These are phyloP conservation scores for Trissoscelio sp. DNA, from an alignment of 2,888 invertebrate species.

Conservation along the genomic window DNA sequence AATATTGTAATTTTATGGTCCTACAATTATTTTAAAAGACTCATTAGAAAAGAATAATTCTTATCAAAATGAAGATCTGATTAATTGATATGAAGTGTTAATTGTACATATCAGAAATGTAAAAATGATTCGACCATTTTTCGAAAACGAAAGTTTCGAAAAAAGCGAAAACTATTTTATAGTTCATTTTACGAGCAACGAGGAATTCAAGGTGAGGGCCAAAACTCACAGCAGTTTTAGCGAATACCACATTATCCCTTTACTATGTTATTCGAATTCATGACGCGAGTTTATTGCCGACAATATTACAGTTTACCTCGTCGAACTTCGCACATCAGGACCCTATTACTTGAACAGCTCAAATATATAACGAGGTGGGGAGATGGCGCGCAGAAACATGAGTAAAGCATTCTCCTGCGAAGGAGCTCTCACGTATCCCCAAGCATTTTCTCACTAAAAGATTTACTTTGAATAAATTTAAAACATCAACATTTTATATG, in stretches of 20 bases:
- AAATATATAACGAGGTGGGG: constrained; percentile 18
- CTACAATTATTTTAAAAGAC: neutral
- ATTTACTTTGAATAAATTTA: constrained; percentile 50
- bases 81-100: too few relatives aligned
- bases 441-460: constrained; percentile 9
- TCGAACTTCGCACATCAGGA: constrained; percentile 45
- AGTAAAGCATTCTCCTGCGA: constrained; percentile 9
- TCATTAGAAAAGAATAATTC: neutral
- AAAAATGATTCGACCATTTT: neutral
- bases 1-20: neutral
- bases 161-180: constrained; percentile 22
- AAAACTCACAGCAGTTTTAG: constrained; percentile 6
- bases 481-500: constrained; percentile 29
- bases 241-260: constrained; percentile 3
- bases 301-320: constrained; percentile 38
- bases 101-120: neutral
- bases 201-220: constrained; percentile 35
- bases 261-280: constrained; percentile 42
- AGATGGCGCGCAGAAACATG: constrained; percentile 18
- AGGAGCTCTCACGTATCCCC: constrained; percentile 29
- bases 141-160: neutral
- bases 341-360: constrained; percentile 39
- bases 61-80: too few relatives aligned
- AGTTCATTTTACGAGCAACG: constrained; percentile 19
- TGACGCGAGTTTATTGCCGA: constrained; percentile 39